phyloP scores from a whole-genome alignment of 2,797 vertebrate genomes.

The Eutrigla gurnardus region DNA sequence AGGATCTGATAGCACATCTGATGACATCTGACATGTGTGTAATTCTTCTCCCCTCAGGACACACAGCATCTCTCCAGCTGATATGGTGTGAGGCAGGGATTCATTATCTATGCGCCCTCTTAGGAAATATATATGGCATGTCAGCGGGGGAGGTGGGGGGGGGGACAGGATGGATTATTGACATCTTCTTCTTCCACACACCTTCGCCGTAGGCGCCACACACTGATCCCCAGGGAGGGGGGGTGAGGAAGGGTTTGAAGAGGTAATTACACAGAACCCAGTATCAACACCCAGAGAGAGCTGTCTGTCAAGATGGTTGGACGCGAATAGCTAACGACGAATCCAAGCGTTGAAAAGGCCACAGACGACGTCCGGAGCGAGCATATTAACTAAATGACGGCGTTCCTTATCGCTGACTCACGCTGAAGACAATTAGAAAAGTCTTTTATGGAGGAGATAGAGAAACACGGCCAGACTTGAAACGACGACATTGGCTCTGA shows the following conservation, averaged over 20 bases:
- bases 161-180: slow-evolving; percentile 75
- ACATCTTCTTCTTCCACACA: slow-evolving; percentile 71
- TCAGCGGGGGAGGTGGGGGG: slow-evolving; percentile 55
- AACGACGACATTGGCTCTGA: slow-evolving; percentile 61
- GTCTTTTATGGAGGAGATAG: slow-evolving; percentile 58
- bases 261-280: slow-evolving; percentile 75
- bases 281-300: slow-evolving; percentile 71
- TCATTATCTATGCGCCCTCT: slow-evolving; percentile 75
- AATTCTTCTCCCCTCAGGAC: slow-evolving; percentile 62
- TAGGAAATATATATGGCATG: slow-evolving; percentile 72
- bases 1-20: slow-evolving; percentile 56
- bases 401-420: slow-evolving; percentile 74
- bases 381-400: slow-evolving; percentile 65
- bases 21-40: slow-evolving; percentile 55
- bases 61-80: slow-evolving; percentile 61
- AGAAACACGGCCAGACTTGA: slow-evolving; percentile 46
- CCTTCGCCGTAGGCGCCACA: slow-evolving; percentile 64
- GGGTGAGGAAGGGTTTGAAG: slow-evolving; percentile 65
- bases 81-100: slow-evolving; percentile 52
- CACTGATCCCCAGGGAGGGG: slow-evolving; percentile 62
- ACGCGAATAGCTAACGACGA: slow-evolving; percentile 67
- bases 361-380: slow-evolving; percentile 48
- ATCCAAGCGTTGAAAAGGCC: slow-evolving; percentile 59
- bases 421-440: slow-evolving; percentile 72
- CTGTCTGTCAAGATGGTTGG: slow-evolving; percentile 70